A percentile compares a stretch with the other conserved stretches of the same genome.
phyloP scores from a whole-genome alignment of 2,888 invertebrate genomes.

The Tanytarsus gracilentus region DNA sequence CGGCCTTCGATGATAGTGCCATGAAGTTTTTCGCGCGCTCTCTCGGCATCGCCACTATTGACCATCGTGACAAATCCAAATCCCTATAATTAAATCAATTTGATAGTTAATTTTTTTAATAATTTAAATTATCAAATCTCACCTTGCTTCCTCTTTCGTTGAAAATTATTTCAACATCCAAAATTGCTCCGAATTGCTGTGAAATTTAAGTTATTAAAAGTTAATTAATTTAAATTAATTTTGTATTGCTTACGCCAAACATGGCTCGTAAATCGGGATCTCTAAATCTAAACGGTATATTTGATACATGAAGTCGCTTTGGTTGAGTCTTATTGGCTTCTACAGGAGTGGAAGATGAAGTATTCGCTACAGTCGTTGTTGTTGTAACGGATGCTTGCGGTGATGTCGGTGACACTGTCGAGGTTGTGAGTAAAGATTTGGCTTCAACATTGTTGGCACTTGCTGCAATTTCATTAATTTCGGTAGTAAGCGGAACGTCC shows the following conservation, averaged over 20 bases:
- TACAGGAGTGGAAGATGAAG: slow-evolving; percentile 39
- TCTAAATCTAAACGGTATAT: slow-evolving; percentile 99
- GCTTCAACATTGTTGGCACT: slow-evolving; percentile 32
- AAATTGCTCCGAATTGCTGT: slow-evolving; percentile 96
- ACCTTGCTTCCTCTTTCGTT: slow-evolving; percentile 99
- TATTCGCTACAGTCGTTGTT: slow-evolving; percentile 34
- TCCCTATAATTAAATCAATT: slow-evolving; percentile 63
- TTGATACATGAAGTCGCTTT: slow-evolving; percentile 96
- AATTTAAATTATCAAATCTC: slow-evolving; percentile 46
- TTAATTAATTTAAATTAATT: slow-evolving; percentile 4
- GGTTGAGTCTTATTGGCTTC: slow-evolving; percentile 64
- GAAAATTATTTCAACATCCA: slow-evolving; percentile 99
- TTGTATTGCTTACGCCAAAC: slow-evolving; percentile 76
- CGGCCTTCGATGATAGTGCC: slow-evolving; percentile 99
- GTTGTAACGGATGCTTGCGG: slow-evolving; percentile 36
- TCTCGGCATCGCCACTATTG: slow-evolving; percentile 99
- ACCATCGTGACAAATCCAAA: slow-evolving; percentile 99
- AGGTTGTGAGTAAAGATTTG: slow-evolving; percentile 31
- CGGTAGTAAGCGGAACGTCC: too few species aligned
- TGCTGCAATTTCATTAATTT: slow-evolving; percentile 32
- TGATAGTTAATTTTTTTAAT: not conserved
- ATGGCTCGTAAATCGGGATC: slow-evolving; percentile 97
- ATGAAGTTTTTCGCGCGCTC: slow-evolving; percentile 99
- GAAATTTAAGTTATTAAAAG: slow-evolving; percentile 45
- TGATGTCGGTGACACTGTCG: slow-evolving; percentile 32